Conservation (phyloP, 2,113 vertebrate species). For the Alethe castanea region DNA sequence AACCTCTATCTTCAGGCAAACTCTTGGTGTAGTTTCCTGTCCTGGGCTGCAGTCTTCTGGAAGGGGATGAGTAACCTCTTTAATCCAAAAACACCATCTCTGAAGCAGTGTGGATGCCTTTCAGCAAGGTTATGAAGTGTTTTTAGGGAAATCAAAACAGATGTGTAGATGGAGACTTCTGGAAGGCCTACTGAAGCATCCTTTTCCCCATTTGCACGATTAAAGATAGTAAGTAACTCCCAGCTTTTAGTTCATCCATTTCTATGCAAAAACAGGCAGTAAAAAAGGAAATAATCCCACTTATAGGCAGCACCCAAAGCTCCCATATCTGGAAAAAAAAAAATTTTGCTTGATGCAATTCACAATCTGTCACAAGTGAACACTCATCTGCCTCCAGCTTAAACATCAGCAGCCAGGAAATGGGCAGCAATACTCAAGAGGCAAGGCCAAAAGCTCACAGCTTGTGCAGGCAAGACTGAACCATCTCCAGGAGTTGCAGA, state of each 20-base stretch:
- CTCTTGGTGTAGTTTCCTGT: not conserved
- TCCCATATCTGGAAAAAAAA: not conserved
- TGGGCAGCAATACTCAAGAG: not conserved
- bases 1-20: not conserved
- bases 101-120: not conserved
- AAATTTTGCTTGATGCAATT: not conserved
- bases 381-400: conserved; percentile 9
- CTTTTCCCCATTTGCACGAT: not conserved
- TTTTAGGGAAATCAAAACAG: not conserved
- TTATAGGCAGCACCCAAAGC: not conserved
- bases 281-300: not conserved
- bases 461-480: conserved; percentile 8
- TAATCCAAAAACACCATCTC: not conserved
- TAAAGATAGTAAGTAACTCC: not conserved
- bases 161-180: not conserved
- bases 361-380: not conserved
- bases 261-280: not conserved
- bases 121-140: not conserved
- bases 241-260: not conserved
- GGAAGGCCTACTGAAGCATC: not conserved
- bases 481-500: conserved; percentile 8
- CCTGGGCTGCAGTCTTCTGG: not conserved
- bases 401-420: conserved; percentile 3
- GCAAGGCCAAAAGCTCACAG: conserved; percentile 16
- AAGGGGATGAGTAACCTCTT: not conserved